Evolutionary conservation across 2,888 invertebrate genomes (phyloP), one percentile per base, ranked within the genome.

Genomic region (Timema podura): DNA sequence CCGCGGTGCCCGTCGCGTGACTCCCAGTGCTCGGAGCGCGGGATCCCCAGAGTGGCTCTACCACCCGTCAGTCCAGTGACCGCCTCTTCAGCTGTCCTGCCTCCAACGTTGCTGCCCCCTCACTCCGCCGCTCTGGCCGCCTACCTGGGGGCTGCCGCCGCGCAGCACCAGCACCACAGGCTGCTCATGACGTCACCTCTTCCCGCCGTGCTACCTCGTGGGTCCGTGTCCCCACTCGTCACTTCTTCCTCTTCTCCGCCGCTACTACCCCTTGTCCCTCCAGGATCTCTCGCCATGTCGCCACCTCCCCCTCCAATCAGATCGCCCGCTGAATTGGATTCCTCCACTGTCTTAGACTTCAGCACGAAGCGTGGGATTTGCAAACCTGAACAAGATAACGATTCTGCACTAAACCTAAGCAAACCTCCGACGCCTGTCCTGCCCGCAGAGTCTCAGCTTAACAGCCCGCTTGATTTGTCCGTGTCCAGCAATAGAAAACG

Each of bases 71-170:
- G 74, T 69, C 75, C 80, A 86, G 91, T 74, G 86, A 89, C 64
- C 89, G 89, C 64, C 51, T 44, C 67, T 91, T 76, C 89, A 89
- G 54, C 87, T 89, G 46, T 86, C 88, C 10, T 85, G 16, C 48
- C 72, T 16, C 87, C 87, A 46, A 86, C 88, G 13, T 84, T 91
- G 30, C 80, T 91, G 76, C 91, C 92, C 30, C 89, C 91, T 48
- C 92, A 92, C 80, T 91, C 91, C 6, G 92, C 92, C 5, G 91
- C 91, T 5, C 91, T 92, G 84, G 92, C 92, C 45, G 92, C 92
- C 7, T 92, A 92, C 79, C 85, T 92, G 70, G 89, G 89, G 72
- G 90, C 90, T 5, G 89, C 89, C 6, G 88, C 88, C 7, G 89
- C 89, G 5, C 89, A 89, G 88, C 76, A 71, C 61, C 65, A 88